A percentile compares a stretch with the other conserved stretches of the same genome.
Evolutionary conservation across 2,113 vertebrate species (phyloP).

Genomic region (Gambusia holbrooki): DNA sequence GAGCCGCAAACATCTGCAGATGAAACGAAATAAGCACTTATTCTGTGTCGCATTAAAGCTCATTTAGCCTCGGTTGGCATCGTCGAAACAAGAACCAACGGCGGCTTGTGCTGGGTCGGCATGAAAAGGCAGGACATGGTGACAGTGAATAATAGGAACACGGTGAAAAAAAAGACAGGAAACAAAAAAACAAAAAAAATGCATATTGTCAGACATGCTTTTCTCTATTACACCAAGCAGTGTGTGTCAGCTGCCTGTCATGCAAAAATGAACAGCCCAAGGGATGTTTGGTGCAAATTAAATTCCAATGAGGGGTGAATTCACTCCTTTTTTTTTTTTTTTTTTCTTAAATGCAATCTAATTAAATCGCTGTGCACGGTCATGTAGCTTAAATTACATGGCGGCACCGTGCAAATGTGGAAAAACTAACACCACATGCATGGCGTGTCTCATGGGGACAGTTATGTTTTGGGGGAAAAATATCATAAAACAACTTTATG

Average conservation of each 20-base stretch:
- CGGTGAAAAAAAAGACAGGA: constrained; percentile 15
- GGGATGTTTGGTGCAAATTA: constrained; percentile 69
- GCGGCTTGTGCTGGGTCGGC: not conserved
- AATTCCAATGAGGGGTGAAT: constrained; percentile 65
- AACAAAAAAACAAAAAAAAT: constrained; percentile 6
- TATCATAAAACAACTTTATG: constrained; percentile 4
- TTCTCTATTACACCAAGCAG: constrained; percentile 22
- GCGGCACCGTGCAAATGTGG: constrained; percentile 60
- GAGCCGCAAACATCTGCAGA: constrained; percentile 54
- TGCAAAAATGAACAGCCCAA: constrained; percentile 53
- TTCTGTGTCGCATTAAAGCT: constrained; percentile 16
- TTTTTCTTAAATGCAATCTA: constrained; percentile 45
- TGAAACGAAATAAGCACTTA: constrained; percentile 39
- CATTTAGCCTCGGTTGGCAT: constrained; percentile 19
- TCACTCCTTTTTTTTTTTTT: too few relatives aligned
- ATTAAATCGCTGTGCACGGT: constrained; percentile 72
- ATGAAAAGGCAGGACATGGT: constrained; percentile 1
- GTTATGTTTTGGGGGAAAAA: constrained; percentile 3
- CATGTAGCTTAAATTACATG: constrained; percentile 72
- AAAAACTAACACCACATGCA: constrained; percentile 33
- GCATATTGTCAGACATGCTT: not conserved
- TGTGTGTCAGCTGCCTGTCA: constrained; percentile 64
- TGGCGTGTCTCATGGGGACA: constrained; percentile 14
- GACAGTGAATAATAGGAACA: constrained; percentile 2
- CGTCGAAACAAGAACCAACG: constrained; percentile 7